phyloP scores from a whole-genome alignment of 2,113 vertebrate genomes.

The Triplophysa tibetana region DNA sequence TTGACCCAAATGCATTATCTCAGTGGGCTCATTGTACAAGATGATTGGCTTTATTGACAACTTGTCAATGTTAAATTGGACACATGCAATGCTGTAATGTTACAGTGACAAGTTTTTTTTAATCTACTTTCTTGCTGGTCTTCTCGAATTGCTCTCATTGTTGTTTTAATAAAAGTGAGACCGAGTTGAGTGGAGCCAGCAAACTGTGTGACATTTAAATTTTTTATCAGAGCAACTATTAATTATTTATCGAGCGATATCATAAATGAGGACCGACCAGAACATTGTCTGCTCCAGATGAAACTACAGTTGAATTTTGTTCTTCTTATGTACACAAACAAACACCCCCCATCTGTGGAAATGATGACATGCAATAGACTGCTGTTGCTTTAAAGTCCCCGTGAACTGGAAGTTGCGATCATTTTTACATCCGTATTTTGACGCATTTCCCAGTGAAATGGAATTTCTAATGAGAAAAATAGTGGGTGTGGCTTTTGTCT shows the following conservation, averaged over 20 bases:
- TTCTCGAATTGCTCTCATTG: slow-evolving; percentile 1
- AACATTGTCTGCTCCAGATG: slow-evolving; percentile 25
- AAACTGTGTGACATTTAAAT: slow-evolving; percentile 26
- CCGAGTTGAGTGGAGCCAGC: slow-evolving; percentile 10
- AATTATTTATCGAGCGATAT: slow-evolving; percentile 43
- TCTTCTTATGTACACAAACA: background rate
- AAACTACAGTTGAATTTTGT: slow-evolving; percentile 20
- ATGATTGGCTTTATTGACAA: no score
- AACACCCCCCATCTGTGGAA: background rate
- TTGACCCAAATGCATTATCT: no score
- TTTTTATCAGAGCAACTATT: slow-evolving; percentile 34
- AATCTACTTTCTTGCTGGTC: background rate
- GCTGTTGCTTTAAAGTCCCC: no score
- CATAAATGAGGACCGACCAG: slow-evolving; percentile 12
- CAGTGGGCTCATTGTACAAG: no score
- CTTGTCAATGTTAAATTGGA: no score
- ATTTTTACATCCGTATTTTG: no score
- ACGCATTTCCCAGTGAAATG: no score
- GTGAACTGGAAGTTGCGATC: no score
- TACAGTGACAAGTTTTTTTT: background rate
- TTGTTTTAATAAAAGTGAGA: background rate
- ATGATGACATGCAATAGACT: no score
- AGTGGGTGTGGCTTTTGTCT: no score
- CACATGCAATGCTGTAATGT: no score
- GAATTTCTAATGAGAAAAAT: no score